Evolutionary conservation across 2,888 invertebrate genomes (phyloP).

Genomic region (Pseudococcus jackbeardsleyi): DNA sequence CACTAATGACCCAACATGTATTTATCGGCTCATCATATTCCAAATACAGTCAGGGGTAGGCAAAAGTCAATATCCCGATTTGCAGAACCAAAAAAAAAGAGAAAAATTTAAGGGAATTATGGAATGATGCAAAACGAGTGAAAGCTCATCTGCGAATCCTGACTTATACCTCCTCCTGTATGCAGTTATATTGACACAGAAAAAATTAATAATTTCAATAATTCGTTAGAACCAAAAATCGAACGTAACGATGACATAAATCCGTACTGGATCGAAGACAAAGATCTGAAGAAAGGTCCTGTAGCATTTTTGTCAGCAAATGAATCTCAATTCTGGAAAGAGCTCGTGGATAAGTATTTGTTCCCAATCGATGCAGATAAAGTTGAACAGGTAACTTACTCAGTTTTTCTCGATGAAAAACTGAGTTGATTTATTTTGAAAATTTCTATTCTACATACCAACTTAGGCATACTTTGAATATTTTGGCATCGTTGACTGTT

Average conservation of each 20-base stretch:
- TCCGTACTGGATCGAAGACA: constrained; percentile 95
- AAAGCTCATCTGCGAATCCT: no score
- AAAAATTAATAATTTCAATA: no score
- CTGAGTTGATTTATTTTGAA: background rate
- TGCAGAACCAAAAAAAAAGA: no score
- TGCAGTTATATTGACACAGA: no score
- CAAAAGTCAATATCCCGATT: no score
- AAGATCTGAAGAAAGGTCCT: constrained; percentile 89
- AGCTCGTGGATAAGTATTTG: constrained; percentile 93
- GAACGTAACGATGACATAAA: constrained; percentile 88
- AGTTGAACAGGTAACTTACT: constrained; percentile 82
- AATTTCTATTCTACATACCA: background rate
- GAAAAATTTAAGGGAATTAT: no score
- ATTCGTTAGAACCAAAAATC: constrained; percentile 70
- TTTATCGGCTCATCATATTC: no score
- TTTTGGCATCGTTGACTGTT: background rate
- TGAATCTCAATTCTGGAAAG: constrained; percentile 94
- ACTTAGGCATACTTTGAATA: background rate
- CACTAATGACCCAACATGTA: no score
- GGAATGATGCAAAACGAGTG: no score
- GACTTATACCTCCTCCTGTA: no score
- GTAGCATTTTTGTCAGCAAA: constrained; percentile 87
- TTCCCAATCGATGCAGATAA: constrained; percentile 94
- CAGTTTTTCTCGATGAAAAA: background rate
- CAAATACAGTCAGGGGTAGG: no score